Evolutionary conservation across 2,888 invertebrate genomes (phyloP), one percentile per base, ranked within the genome.

Genomic region (Gnatocerus cornutus): DNA sequence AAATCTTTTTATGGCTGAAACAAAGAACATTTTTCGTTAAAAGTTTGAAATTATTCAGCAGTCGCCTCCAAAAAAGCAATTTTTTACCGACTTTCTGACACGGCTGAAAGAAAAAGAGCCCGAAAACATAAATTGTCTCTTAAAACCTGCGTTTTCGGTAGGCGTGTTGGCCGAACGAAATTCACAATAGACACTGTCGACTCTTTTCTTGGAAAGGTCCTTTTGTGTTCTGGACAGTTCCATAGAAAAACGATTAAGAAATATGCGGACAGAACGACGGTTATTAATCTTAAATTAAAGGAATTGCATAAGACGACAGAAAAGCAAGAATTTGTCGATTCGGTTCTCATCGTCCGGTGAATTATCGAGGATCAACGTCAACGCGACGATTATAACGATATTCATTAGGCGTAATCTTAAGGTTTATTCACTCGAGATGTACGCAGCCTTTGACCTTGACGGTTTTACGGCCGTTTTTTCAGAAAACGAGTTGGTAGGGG

Each of bases 211-310:
- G 56, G 59, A 59, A 59, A 59, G 41, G 59, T 12, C n/a, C 59
- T 33, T 59, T 59, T 59, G 59, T 59, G 29, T 56, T 29, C 30
- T 12, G 9, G 55, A 13, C 27, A 41, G 27, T 58, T 58, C 43
- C 41, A 43, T 43, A 58, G 56, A 58, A 58, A 58, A 58, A 58
- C 56, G 41, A 58, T 58, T 58, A 58, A 58, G 56, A 58, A 58
- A 43, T 58, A 43, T 58, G 59, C 45, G 59, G 45, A 59, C 45
- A 30, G 33, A 4, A 43, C 43, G 59, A 46, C 59, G 43, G 59
- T 46, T 53, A 30, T 53, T 59, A 45, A 59, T 45, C 46, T 30
- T 14, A 10, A 59, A 45, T 59, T 56, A 56, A 56, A 14, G 1
- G 27, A 10, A 43, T 43, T 43, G 55, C 55, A 39, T 39, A 55